A percentile compares a stretch with the other conserved stretches of the same genome.
phyloP scores from a whole-genome alignment of 2,797 vertebrate genomes.

The Macropus fuliginosus region DNA sequence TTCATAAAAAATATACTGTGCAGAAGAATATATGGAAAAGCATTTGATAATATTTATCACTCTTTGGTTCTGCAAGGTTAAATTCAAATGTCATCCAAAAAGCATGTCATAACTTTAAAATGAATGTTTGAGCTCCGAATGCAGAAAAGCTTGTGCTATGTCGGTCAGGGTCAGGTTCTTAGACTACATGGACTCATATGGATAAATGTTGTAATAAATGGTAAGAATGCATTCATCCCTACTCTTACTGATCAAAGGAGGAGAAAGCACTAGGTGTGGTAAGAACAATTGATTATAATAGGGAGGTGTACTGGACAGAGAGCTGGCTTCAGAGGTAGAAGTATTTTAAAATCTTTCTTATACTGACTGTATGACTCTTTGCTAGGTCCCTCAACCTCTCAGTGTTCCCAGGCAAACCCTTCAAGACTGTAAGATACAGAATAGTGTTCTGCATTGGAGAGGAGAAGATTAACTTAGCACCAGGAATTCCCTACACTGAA shows the following conservation, averaged over 20 bases:
- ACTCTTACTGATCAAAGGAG: background rate
- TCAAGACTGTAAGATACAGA: background rate
- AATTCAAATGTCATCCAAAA: background rate
- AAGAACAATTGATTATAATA: background rate
- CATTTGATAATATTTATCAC: conserved; percentile 75
- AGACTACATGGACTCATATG: background rate
- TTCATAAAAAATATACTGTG: conserved; percentile 78
- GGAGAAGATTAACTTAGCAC: background rate
- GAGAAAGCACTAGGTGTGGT: background rate
- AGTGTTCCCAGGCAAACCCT: background rate
- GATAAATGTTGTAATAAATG: background rate
- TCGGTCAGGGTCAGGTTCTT: background rate
- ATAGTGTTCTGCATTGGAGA: background rate
- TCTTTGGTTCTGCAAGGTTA: conserved; percentile 63
- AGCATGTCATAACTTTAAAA: background rate
- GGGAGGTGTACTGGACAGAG: background rate
- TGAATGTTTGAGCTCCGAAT: background rate
- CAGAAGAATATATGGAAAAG: conserved; percentile 80
- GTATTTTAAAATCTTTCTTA: background rate
- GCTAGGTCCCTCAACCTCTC: background rate
- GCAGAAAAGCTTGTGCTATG: background rate
- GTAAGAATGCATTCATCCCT: background rate
- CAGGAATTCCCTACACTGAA: background rate
- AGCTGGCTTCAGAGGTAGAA: background rate
- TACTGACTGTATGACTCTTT: background rate